phyloP scores from a whole-genome alignment of 1,140 invertebrate species.

The Neotoxoptera formosana region DNA sequence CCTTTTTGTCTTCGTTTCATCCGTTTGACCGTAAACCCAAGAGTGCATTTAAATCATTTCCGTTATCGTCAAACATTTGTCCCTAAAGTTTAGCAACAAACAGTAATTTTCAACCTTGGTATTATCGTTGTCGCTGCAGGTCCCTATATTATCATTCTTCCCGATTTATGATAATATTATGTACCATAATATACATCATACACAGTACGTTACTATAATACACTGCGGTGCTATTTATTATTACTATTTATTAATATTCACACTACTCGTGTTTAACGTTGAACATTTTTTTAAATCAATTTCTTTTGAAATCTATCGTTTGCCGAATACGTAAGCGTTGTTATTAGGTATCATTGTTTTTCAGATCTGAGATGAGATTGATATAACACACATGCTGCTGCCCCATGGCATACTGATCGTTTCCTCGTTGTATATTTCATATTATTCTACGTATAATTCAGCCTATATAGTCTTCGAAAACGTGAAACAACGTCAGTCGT shows the following conservation, averaged over 20 bases:
- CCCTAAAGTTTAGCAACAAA: too few relatives aligned
- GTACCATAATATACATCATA: background rate
- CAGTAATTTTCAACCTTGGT: background rate
- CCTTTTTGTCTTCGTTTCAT: background rate
- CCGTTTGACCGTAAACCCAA: constrained; percentile 8
- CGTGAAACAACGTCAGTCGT: background rate
- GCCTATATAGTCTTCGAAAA: background rate
- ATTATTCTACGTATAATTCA: background rate
- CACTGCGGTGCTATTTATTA: background rate
- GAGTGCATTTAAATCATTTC: constrained; percentile 9
- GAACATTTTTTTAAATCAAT: background rate
- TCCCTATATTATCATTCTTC: background rate
- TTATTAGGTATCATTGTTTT: background rate
- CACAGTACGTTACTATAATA: too few relatives aligned
- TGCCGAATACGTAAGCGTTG: background rate
- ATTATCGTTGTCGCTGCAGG: background rate
- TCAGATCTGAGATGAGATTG: background rate
- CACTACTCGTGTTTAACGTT: background rate
- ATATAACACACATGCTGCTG: background rate
- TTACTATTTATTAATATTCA: background rate
- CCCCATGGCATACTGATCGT: background rate
- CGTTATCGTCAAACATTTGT: background rate
- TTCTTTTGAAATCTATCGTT: constrained; percentile 17
- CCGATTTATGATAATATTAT: background rate
- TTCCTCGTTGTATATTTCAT: background rate